Evolutionary conservation across 2,797 vertebrate genomes (phyloP).

Genomic region (Orestias chungarensis): DNA sequence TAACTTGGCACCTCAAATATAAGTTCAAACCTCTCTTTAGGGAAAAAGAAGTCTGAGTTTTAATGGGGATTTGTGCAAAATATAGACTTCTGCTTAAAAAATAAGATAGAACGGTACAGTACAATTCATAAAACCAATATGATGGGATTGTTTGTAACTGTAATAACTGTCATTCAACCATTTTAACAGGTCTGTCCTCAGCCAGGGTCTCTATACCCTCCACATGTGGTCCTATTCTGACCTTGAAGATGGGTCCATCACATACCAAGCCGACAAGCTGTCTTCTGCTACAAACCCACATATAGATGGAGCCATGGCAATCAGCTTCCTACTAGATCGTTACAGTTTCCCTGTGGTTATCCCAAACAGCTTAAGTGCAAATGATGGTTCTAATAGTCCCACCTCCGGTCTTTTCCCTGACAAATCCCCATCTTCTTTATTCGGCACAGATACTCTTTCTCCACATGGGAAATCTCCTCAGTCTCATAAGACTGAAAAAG

Average conservation of each 20-base stretch:
- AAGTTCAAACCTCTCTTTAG: neutral
- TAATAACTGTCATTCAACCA: neutral
- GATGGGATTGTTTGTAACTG: neutral
- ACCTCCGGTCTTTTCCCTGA: neutral
- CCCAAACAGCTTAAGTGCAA: slow-evolving; percentile 56
- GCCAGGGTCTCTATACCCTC: slow-evolving; percentile 77
- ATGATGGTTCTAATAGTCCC: slow-evolving; percentile 3
- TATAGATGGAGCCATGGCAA: slow-evolving; percentile 75
- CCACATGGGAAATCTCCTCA: neutral
- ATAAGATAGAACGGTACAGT: neutral
- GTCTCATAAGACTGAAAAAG: neutral
- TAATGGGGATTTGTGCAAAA: neutral
- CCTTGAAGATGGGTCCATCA: slow-evolving; percentile 72
- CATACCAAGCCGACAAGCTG: slow-evolving; percentile 80
- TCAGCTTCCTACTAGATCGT: slow-evolving; percentile 79
- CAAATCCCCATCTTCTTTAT: neutral
- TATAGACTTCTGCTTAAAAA: no score
- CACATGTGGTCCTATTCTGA: slow-evolving; percentile 81
- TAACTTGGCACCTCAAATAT: neutral
- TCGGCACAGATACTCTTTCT: slow-evolving; percentile 2
- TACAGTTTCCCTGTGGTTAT: slow-evolving; percentile 83
- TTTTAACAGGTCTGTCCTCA: slow-evolving; percentile 71
- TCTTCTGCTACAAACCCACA: slow-evolving; percentile 82
- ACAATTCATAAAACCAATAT: neutral
- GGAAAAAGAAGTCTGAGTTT: neutral